Evolutionary conservation across 2,797 vertebrate genomes (phyloP).

Genomic region (Tiaroga cobitis): DNA sequence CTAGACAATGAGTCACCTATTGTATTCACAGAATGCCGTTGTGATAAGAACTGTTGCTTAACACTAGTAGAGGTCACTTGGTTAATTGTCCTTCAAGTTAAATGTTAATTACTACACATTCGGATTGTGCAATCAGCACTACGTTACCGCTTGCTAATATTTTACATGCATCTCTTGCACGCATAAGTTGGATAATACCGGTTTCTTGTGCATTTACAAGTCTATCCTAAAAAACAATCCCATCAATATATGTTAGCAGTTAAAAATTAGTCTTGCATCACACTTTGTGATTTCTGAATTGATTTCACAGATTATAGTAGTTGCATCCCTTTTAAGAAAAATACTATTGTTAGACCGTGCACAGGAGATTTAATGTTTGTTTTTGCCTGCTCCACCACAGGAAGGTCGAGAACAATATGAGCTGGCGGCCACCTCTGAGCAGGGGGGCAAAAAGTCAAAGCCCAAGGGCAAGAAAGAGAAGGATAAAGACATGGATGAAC

Average conservation of each 20-base stretch:
- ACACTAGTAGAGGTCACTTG: background rate
- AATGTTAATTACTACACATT: slow-evolving; percentile 32
- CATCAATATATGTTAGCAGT: background rate
- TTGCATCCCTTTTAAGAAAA: background rate
- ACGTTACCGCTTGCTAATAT: slow-evolving; percentile 15
- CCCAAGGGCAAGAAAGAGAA: slow-evolving; percentile 81
- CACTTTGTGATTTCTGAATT: background rate
- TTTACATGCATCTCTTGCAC: background rate
- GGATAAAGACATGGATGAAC: slow-evolving; percentile 93
- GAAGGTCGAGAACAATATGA: slow-evolving; percentile 98
- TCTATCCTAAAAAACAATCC: background rate
- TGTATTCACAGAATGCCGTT: background rate
- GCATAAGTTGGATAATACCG: background rate
- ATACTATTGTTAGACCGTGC: background rate
- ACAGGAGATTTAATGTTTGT: background rate
- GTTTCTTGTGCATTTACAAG: background rate
- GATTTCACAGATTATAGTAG: background rate
- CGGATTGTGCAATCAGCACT: background rate
- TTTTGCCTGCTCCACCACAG: slow-evolving; percentile 66
- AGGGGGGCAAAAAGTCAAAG: slow-evolving; percentile 84
- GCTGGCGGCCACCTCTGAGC: slow-evolving; percentile 93
- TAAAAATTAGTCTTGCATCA: background rate
- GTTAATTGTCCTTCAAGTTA: slow-evolving; percentile 43
- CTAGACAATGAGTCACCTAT: slow-evolving; percentile 3
- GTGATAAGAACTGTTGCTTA: slow-evolving; percentile 29